These are phyloP conservation scores for Benitochromis conjunctus DNA, from an alignment of 2,113 vertebrate species.

Conservation along the genomic window DNA sequence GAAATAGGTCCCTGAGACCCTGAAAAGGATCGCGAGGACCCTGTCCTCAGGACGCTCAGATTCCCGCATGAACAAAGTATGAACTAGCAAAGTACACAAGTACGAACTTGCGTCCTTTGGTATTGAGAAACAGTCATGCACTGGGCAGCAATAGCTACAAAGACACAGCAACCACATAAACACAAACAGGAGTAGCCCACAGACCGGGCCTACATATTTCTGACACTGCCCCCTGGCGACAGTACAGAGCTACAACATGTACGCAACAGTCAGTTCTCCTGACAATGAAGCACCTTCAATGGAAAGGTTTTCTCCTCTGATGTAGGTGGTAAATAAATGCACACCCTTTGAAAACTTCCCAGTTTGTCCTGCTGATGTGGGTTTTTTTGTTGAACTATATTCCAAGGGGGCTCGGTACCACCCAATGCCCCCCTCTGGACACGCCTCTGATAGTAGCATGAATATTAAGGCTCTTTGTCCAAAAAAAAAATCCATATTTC, in stretches of 20 bases:
- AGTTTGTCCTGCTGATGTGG: not conserved
- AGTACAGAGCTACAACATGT: not conserved
- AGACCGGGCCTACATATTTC: not conserved
- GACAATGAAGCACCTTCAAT: not conserved
- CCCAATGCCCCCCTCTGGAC: not conserved
- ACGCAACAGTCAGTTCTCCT: not conserved
- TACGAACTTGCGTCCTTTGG: not conserved
- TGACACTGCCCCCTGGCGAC: not conserved
- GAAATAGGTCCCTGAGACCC: too few species aligned
- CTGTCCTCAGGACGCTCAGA: not conserved
- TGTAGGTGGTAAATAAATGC: not conserved
- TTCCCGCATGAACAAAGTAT: rapidly evolving
- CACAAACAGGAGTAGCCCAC: not conserved
- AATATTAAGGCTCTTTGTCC: not conserved
- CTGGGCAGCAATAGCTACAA: not conserved
- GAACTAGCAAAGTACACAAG: not conserved
- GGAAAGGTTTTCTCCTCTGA: not conserved
- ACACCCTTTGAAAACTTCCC: not conserved
- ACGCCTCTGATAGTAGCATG: not conserved
- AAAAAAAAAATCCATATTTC: not conserved
- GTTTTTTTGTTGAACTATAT: not conserved
- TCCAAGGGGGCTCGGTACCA: not conserved
- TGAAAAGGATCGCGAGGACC: not conserved
- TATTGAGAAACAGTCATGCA: not conserved
- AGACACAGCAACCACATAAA: not conserved